Evolutionary conservation across 2,113 vertebrate species (phyloP).

Genomic region (Odobenus rosmarus): DNA sequence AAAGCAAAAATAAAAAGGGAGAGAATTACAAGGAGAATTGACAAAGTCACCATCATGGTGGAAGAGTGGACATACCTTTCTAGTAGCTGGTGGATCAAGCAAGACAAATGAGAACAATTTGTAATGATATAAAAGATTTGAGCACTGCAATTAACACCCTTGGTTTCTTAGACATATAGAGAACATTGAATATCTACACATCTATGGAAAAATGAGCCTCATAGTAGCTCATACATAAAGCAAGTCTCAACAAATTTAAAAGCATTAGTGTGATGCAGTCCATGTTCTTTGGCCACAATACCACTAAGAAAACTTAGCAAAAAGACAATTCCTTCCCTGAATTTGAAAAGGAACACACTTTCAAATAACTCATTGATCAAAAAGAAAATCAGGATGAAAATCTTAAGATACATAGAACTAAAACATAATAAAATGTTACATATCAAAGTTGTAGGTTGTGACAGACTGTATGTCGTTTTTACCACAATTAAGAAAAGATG

Average conservation of each 20-base stretch:
- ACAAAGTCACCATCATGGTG: rapidly evolving
- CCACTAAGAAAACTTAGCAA: background rate
- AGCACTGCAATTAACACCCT: background rate
- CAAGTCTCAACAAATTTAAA: background rate
- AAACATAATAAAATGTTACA: background rate
- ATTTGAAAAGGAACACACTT: background rate
- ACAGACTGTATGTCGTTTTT: background rate
- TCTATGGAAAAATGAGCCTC: background rate
- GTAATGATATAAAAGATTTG: background rate
- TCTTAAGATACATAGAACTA: background rate
- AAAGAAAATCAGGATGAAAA: background rate
- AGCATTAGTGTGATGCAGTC: too few species aligned
- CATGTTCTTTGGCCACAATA: background rate
- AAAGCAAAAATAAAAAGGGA: background rate
- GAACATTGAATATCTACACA: background rate
- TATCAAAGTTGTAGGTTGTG: background rate
- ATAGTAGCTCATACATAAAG: background rate
- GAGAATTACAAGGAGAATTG: background rate
- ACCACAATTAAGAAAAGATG: background rate
- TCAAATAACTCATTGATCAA: background rate
- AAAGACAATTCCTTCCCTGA: background rate
- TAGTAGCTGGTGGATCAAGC: background rate
- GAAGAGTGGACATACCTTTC: background rate
- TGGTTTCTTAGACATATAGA: background rate
- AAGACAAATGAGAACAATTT: background rate